Evolutionary conservation across 2,888 invertebrate species (phyloP).

Genomic region (Mamestra brassicae): DNA sequence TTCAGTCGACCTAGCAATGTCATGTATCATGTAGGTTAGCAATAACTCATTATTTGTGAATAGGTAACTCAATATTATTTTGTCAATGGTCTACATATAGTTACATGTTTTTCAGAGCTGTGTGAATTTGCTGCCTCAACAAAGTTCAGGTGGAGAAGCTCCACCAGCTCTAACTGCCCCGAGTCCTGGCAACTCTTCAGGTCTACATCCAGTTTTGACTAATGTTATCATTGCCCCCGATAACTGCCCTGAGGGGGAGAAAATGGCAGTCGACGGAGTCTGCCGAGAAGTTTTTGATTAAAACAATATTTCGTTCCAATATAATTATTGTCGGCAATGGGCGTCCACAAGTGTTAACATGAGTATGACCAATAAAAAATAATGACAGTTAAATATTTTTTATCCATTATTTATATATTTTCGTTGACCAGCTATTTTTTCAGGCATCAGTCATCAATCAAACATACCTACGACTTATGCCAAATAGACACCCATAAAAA

Average conservation of each 20-base stretch:
- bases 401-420: too few species aligned
- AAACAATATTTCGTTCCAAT: neutral
- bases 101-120: constrained; percentile 16
- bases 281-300: constrained; percentile 54
- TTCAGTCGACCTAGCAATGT: neutral
- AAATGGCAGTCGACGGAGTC: constrained; percentile 48
- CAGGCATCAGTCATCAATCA: too few species aligned
- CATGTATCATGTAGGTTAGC: neutral
- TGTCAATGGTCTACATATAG: neutral
- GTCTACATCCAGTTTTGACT: rapidly evolving
- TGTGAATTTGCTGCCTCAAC: constrained; percentile 5
- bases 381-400: too few species aligned
- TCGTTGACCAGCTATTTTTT: too few species aligned
- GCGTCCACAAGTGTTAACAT: neutral
- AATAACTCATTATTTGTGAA: too few species aligned
- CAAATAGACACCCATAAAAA: too few species aligned
- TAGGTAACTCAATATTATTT: neutral
- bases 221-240: constrained; percentile 18
- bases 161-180: neutral
- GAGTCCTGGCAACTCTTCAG: neutral
- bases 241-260: constrained; percentile 34
- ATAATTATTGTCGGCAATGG: too few species aligned
- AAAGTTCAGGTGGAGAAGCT: neutral
- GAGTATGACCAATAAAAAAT: neutral
- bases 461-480: too few species aligned